Base-by-base conservation (phyloP, 1,140 invertebrate genomes). In the Neuroterus valhalla region DNA sequence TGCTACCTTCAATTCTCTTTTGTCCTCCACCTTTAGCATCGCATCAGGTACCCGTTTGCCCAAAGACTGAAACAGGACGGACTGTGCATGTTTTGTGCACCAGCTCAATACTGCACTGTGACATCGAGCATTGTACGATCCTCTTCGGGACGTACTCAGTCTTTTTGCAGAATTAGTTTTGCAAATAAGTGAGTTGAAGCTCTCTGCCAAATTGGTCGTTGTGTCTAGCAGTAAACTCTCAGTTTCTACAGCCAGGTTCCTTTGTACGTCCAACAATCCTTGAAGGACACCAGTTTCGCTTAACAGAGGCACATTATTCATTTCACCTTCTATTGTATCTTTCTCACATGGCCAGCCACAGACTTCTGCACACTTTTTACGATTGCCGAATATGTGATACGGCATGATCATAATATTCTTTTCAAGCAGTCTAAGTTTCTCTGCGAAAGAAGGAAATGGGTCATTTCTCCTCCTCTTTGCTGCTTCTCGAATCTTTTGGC, bases 101-200 rank as follows among this genome's bases (percentile, higher is more conserved):
- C 19, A 52, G 2, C 50, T 21, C 5, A 21, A 21, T 12, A 52
- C 11, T 23, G 19, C 52, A 15, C 21, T 26, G 10, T 55, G 4
- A 26, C 26, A 73, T 78, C 71, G 26, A 26, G n/a, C 46, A 17
- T 19, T 17, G 8, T 48, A 48, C 1, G n/a, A 17, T 5, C 15
- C 46, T 8, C 15, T 48, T 0, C 1, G 6, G 8, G 46, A 48
- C n/a, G 17, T 6, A 21, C 3, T 21, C 23, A 52, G 17, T 52
- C 19, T 23, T 52, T 52, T 52, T 6, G 19, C 50, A 19, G 21
- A 17, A 52, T 21, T 23, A 50, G 17, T 4, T 10, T 50, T 50
- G n/a, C 48, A 50, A 50, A 50, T 19, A 1, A 50, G 3, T 19
- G n/a, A 5, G 19, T 50, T 15, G 4, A 21, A 19, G 17, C n/a